A percentile compares a stretch with the other conserved stretches of the same genome.
phyloP scores from a whole-genome alignment of 2,113 vertebrate species.

The Tautogolabrus adspersus region DNA sequence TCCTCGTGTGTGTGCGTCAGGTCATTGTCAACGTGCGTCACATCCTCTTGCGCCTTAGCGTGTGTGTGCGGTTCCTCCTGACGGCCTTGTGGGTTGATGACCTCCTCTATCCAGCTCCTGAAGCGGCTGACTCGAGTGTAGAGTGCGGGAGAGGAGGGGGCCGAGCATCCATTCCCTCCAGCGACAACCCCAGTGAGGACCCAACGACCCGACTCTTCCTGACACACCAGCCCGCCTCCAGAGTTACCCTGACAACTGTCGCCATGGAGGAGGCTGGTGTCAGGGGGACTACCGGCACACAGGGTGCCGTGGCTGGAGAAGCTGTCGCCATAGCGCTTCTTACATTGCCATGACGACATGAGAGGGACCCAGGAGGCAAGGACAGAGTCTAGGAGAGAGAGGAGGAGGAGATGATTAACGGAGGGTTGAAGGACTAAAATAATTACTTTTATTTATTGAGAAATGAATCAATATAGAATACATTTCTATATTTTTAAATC shows the following conservation, averaged over 20 bases:
- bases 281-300: constrained; percentile 90
- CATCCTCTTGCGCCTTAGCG: constrained; percentile 2
- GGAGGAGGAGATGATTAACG: not conserved
- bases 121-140: constrained; percentile 92
- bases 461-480: no score
- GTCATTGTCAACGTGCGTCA: constrained; percentile 28
- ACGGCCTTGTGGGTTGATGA: constrained; percentile 28
- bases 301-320: constrained; percentile 90
- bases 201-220: constrained; percentile 86
- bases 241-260: constrained; percentile 91
- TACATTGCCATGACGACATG: constrained; percentile 88
- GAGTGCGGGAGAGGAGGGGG: constrained; percentile 87
- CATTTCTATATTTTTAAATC: no score
- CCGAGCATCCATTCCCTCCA: constrained; percentile 90
- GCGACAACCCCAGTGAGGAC: constrained; percentile 89
- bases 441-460: no score
- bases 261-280: constrained; percentile 81
- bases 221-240: constrained; percentile 91
- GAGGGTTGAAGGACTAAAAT: not conserved
- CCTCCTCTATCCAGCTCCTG: constrained; percentile 89
- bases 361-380: constrained; percentile 89
- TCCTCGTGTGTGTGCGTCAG: constrained; percentile 1
- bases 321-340: constrained; percentile 86
- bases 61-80: not conserved
- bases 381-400: constrained; percentile 80